Base-by-base conservation (phyloP, 2,888 invertebrate species). In the Dolichopus griseipennis region DNA sequence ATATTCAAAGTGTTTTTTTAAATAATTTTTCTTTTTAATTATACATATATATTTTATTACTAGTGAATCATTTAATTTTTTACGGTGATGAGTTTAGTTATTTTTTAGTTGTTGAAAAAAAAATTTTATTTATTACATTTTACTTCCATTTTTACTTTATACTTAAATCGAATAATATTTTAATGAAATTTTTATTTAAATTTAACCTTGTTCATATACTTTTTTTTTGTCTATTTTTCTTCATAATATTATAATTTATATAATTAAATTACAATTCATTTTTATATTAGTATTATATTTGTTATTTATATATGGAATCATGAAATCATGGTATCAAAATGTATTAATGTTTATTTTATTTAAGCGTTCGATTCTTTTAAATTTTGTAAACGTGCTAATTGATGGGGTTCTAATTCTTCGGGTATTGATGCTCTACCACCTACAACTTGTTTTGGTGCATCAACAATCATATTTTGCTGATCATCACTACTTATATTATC, bases 281-380 rank as follows among this genome's bases (percentile, higher is more conserved):
- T 27, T 27, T 27, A 41, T 41, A 6, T 9, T 41, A 41, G 2
- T 41, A 12, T 41, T 41, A 15, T 41, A 12, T 41, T 12, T 52
- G 18, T 52, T 6, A 3, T 52, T 52, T 37, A 7, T 52, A 52
- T 52, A 18, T 52, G 52, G 27, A 27, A 27, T 27, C 27, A 27
- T 27, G 27, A 4, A 27, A 27, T 27, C 27, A 27, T 27, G 27
- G 27, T 27, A 27, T 27, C 27, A 27, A 27, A 27, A 27, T 27
- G n/a, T n/a, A n/a, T n/a, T n/a, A n/a, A n/a, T 27, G 27, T 27
- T 27, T 52, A 52, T 18, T 52, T 52, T 18, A 52, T 18, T 82
- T 91, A 94, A 84, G 94, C 94, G 82, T 93, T 93, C 71, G 94
- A 94, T 82, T 94, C 94, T 81, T 94, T 94, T 70, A 94, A 86